Evolutionary conservation across 2,888 invertebrate genomes (phyloP).

Genomic region (Agrotis exclamationis): DNA sequence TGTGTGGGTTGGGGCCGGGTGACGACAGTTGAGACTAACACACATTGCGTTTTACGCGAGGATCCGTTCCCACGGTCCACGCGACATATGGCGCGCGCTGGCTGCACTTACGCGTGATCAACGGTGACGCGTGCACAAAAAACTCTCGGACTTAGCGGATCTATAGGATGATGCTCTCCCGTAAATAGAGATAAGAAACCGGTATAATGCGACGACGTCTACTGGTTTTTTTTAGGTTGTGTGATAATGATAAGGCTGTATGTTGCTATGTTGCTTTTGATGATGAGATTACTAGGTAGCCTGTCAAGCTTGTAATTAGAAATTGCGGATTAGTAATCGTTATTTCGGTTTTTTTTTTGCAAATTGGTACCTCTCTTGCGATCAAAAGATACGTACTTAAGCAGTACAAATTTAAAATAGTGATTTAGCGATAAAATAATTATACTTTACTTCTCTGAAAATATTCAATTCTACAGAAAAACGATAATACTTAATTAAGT

Average conservation of each 20-base stretch:
- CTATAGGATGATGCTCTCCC: constrained; percentile 80
- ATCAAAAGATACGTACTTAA: background rate
- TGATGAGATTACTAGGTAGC: constrained; percentile 48
- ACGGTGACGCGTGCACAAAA: constrained; percentile 90
- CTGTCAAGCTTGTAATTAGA: constrained; percentile 33
- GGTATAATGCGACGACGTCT: constrained; percentile 67
- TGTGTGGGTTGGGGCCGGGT: constrained; percentile 63
- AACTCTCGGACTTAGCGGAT: constrained; percentile 87
- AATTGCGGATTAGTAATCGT: constrained; percentile 33
- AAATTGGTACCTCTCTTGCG: background rate
- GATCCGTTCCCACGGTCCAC: constrained; percentile 89
- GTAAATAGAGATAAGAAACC: constrained; percentile 79
- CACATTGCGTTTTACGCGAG: constrained; percentile 85
- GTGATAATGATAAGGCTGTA: constrained; percentile 65
- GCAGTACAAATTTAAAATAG: background rate
- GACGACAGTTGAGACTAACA: constrained; percentile 84
- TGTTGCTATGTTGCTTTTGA: constrained; percentile 60
- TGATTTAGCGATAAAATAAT: background rate
- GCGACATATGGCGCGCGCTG: constrained; percentile 90
- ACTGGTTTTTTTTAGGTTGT: constrained; percentile 61
- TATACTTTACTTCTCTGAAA: no score
- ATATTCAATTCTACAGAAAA: background rate
- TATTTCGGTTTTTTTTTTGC: background rate
- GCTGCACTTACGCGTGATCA: constrained; percentile 84
- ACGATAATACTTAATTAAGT: background rate